phyloP scores from a whole-genome alignment of 2,797 vertebrate species.

The Etheostoma perlongum region DNA sequence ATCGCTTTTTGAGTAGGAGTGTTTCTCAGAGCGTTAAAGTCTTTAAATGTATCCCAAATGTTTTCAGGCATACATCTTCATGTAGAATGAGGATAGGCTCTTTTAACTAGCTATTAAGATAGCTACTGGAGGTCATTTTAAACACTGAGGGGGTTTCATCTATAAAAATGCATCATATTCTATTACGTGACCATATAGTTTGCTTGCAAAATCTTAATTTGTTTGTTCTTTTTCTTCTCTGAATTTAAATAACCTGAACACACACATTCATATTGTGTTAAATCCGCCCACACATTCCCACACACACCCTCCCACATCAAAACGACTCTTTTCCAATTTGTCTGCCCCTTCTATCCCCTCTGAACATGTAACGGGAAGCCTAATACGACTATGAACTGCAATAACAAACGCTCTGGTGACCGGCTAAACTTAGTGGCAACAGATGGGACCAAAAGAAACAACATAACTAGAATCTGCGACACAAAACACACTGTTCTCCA shows the following conservation, averaged over 20 bases:
- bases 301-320: slow-evolving; percentile 44
- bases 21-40: too few species aligned
- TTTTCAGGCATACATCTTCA: too few species aligned
- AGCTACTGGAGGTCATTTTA: too few species aligned
- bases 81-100: too few species aligned
- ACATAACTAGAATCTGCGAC: slow-evolving; percentile 39
- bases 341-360: slow-evolving; percentile 43
- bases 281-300: slow-evolving; percentile 9
- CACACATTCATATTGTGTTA: slow-evolving; percentile 24
- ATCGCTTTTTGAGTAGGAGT: neutral
- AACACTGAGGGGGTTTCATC: neutral
- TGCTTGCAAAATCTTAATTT: neutral
- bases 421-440: slow-evolving; percentile 63
- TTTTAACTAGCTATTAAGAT: too few species aligned
- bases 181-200: neutral
- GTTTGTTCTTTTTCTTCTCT: slow-evolving; percentile 17
- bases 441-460: slow-evolving; percentile 66
- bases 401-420: slow-evolving; percentile 53
- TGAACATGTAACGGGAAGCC: slow-evolving; percentile 59
- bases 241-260: slow-evolving; percentile 34
- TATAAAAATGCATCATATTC: neutral
- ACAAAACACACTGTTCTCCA: slow-evolving; percentile 48
- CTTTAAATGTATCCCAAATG: neutral
- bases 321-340: slow-evolving; percentile 48
- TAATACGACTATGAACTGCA: slow-evolving; percentile 37